These are phyloP conservation scores for Procambarus virginalis DNA, from an alignment of 1,140 invertebrate genomes.

Conservation along the genomic window DNA sequence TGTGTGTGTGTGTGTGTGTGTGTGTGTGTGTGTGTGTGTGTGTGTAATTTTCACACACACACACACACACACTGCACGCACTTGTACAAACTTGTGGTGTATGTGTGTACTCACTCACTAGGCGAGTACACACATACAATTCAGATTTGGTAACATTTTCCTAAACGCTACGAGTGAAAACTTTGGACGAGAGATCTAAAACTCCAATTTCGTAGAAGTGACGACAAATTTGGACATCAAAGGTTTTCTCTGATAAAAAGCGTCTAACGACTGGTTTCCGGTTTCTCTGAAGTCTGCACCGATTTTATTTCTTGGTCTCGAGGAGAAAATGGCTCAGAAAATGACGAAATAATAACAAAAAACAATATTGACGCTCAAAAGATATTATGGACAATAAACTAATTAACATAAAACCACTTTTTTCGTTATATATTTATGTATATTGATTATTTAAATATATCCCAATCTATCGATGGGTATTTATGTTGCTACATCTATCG, in stretches of 20 bases:
- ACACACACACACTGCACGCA: background rate
- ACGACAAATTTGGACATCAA: background rate
- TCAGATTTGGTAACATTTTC: background rate
- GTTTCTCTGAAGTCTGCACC: background rate
- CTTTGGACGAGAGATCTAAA: background rate
- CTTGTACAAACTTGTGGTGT: background rate
- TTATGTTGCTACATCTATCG: no score
- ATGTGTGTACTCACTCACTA: no score
- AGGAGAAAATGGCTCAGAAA: background rate
- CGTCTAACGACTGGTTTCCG: background rate
- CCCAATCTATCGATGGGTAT: no score
- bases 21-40: no score
- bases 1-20: no score
- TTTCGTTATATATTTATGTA: no score
- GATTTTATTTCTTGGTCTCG: background rate
- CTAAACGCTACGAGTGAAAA: background rate
- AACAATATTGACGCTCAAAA: background rate
- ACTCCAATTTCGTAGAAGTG: background rate
- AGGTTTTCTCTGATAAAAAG: background rate
- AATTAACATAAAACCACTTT: no score
- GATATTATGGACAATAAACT: no score
- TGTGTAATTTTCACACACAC: background rate
- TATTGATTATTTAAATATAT: no score
- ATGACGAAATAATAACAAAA: background rate
- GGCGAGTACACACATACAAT: background rate